A percentile compares a stretch with the other conserved stretches of the same genome.
Evolutionary conservation across 2,113 vertebrate species (phyloP).

Genomic region (Pycnonotus jocosus): DNA sequence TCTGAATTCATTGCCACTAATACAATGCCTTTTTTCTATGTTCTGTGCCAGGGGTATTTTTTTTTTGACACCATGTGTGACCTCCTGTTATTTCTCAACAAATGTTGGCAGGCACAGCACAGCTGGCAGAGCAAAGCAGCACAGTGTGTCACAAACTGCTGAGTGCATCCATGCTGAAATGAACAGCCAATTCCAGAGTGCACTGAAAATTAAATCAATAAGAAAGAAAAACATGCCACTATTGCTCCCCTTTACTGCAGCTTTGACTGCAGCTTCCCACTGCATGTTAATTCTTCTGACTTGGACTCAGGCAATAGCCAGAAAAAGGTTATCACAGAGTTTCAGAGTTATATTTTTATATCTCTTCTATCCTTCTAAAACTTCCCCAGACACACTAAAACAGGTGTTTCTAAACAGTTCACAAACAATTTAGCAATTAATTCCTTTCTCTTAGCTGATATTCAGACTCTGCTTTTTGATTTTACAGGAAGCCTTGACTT

Average conservation of each 20-base stretch:
- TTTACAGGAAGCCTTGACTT: not conserved
- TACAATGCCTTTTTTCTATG: slow-evolving; percentile 69
- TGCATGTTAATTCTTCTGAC: not conserved
- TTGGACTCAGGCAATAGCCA: not conserved
- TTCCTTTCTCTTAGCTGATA: not conserved
- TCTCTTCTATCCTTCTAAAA: not conserved
- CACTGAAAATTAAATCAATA: not conserved
- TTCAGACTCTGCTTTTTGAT: not conserved
- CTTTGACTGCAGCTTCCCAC: not conserved
- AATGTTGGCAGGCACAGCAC: slow-evolving; percentile 62
- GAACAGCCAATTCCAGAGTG: slow-evolving; percentile 33
- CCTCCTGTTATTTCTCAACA: slow-evolving; percentile 69
- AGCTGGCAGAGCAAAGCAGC: slow-evolving; percentile 55
- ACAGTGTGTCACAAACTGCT: slow-evolving; percentile 46
- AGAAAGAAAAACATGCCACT: not conserved
- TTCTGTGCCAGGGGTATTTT: slow-evolving; percentile 53
- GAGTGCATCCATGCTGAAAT: slow-evolving; percentile 70
- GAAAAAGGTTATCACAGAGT: not conserved
- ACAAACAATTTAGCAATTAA: not conserved
- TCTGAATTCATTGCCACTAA: slow-evolving; percentile 67
- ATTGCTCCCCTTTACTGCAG: not conserved
- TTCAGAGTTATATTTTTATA: not conserved
- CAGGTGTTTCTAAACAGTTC: not conserved
- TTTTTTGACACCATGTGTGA: slow-evolving; percentile 63
- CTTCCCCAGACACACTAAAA: not conserved